phyloP scores from a whole-genome alignment of 2,113 vertebrate species.

The Epinephelus cyanopodus region DNA sequence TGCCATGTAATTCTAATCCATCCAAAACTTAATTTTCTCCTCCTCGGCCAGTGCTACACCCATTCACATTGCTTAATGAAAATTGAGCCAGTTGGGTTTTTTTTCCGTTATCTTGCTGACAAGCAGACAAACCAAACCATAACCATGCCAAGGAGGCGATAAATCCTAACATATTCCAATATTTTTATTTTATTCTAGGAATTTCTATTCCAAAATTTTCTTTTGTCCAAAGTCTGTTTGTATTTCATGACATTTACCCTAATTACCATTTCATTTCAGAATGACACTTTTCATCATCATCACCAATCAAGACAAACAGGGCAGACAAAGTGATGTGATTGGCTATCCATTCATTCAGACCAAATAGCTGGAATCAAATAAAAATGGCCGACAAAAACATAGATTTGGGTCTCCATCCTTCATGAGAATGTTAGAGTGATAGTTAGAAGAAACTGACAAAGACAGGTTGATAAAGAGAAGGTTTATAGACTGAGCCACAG shows the following conservation, averaged over 20 bases:
- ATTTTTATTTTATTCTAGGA: neutral
- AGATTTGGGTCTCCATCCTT: neutral
- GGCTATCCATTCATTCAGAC: neutral
- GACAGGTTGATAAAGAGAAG: conserved; percentile 13
- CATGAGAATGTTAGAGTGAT: neutral
- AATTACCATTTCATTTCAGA: neutral
- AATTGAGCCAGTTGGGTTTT: too few relatives aligned
- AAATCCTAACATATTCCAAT: neutral
- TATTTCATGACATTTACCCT: too few relatives aligned
- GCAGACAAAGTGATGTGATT: neutral
- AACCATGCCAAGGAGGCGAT: too few relatives aligned
- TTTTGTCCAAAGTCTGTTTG: too few relatives aligned
- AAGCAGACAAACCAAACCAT: too few relatives aligned
- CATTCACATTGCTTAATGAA: too few relatives aligned
- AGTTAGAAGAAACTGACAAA: neutral
- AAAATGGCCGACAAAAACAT: neutral
- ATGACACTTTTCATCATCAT: neutral
- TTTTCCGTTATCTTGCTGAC: too few relatives aligned
- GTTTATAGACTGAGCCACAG: conserved; percentile 17
- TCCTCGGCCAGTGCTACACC: too few relatives aligned
- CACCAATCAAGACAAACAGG: neutral
- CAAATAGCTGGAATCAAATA: neutral
- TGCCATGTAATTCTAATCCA: too few relatives aligned
- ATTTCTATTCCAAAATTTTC: neutral
- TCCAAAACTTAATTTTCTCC: too few relatives aligned